Evolutionary conservation across 35 echinoderm and acorn worm genomes (phyloP).

Genomic region (Ptychodera flava): DNA sequence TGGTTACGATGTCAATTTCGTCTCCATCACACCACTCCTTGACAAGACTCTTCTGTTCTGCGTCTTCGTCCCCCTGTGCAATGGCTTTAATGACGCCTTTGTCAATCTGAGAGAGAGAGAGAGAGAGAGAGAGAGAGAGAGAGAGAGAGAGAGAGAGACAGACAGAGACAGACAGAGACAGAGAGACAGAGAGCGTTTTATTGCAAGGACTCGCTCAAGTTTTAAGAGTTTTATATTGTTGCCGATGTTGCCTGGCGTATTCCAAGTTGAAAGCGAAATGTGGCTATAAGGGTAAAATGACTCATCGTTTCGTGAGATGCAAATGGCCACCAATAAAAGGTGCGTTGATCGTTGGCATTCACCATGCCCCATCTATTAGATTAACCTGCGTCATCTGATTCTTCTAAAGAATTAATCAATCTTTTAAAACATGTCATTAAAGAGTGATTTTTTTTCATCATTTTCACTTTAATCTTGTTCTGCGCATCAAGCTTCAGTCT

Average conservation of each 20-base stretch:
- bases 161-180: neutral
- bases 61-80: slow-evolving; percentile 4
- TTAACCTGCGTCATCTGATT: too few species aligned
- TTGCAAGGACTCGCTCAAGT: neutral
- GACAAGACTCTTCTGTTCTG: slow-evolving; percentile 28
- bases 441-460: neutral
- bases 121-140: neutral
- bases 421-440: neutral
- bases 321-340: too few species aligned
- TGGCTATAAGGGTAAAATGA: too few species aligned
- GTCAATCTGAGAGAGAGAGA: neutral
- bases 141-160: neutral
- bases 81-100: slow-evolving; percentile 5
- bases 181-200: neutral
- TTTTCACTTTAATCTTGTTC: neutral
- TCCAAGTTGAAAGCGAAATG: neutral
- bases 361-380: too few species aligned
- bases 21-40: slow-evolving; percentile 49
- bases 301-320: too few species aligned
- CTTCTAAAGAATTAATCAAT: too few species aligned
- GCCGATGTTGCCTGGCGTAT: neutral
- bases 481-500: neutral
- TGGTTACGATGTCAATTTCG: slow-evolving; percentile 4
- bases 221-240: neutral
- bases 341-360: too few species aligned